These are phyloP conservation scores for Accipiter virgatus DNA, from an alignment of 2,113 vertebrate genomes.

Conservation along the genomic window DNA sequence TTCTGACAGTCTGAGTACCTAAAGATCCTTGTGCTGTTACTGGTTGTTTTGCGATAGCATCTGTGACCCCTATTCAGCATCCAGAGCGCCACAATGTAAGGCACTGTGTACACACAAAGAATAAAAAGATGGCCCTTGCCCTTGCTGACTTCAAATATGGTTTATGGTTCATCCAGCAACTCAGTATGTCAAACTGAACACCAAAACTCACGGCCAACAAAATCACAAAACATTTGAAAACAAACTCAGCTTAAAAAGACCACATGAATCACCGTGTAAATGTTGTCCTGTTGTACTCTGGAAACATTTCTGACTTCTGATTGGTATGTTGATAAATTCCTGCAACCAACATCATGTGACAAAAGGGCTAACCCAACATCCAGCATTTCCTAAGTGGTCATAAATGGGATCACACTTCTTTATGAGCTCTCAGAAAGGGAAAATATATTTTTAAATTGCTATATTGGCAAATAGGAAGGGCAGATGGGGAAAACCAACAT, in stretches of 20 bases:
- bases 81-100: background rate
- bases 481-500: background rate
- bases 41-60: background rate
- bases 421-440: background rate
- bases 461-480: background rate
- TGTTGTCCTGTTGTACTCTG: background rate
- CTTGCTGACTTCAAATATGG: background rate
- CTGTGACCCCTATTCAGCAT: background rate
- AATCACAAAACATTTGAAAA: background rate
- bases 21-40: background rate
- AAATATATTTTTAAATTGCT: background rate
- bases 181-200: background rate
- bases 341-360: background rate
- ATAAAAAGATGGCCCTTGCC: background rate
- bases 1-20: constrained; percentile 16
- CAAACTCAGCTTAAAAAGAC: background rate
- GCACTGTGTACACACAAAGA: background rate
- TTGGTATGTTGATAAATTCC: background rate
- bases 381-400: background rate
- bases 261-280: background rate
- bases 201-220: background rate
- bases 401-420: background rate
- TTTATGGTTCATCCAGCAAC: constrained; percentile 1
- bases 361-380: background rate
- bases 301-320: background rate